phyloP scores from a whole-genome alignment of 2,888 invertebrate species.

The Strigamia maritima region DNA sequence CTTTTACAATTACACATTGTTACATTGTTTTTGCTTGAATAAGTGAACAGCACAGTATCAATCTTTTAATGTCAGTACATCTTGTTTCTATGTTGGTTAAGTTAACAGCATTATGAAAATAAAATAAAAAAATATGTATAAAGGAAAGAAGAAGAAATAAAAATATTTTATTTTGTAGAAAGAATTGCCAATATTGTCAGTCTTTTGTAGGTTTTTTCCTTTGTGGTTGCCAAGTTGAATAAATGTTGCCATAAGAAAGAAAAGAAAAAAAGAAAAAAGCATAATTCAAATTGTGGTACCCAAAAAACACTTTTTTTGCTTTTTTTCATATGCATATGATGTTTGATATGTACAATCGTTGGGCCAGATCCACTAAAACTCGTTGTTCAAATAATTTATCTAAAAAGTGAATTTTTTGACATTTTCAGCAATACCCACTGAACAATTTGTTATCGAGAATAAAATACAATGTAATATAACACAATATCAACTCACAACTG shows the following conservation, averaged over 20 bases:
- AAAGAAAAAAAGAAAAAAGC: background rate
- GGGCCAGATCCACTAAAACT: too few relatives aligned
- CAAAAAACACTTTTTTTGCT: background rate
- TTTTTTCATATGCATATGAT: too few relatives aligned
- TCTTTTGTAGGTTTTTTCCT: too few relatives aligned
- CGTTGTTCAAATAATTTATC: too few relatives aligned
- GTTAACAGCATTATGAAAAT: background rate
- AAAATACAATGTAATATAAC: too few relatives aligned
- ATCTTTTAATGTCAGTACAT: background rate
- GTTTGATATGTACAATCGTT: too few relatives aligned
- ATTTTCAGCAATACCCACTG: too few relatives aligned
- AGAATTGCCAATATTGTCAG: background rate
- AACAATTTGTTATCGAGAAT: too few relatives aligned
- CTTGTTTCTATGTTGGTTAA: background rate
- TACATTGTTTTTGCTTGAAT: slow-evolving; percentile 20
- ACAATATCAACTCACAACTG: too few relatives aligned
- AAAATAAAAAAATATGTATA: background rate
- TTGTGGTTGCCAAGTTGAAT: background rate
- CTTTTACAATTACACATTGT: slow-evolving; percentile 12
- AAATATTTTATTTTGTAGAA: background rate
- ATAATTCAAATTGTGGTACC: background rate
- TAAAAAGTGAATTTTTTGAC: too few relatives aligned
- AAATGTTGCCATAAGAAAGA: background rate
- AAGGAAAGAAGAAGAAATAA: background rate
- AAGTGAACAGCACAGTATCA: background rate